Conservation (phyloP, 2,113 vertebrate species). For the Podarcis muralis region DNA sequence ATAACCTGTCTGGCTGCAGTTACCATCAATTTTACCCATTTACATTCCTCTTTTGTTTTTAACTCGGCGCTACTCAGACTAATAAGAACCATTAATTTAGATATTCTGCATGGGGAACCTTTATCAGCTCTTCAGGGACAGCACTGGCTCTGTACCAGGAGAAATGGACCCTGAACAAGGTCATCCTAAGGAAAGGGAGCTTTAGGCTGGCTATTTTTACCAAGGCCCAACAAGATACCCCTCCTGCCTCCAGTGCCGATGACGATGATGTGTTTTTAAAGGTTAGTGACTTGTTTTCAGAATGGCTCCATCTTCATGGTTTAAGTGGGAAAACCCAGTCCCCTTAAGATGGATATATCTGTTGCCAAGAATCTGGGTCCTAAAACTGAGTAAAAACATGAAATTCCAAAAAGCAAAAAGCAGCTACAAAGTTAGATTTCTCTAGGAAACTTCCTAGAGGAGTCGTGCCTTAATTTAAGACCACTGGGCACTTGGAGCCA, state of each 20-base stretch:
- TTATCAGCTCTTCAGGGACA: neutral
- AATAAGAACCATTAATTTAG: no score
- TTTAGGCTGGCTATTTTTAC: no score
- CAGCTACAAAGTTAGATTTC: constrained; percentile 59
- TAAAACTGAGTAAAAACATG: constrained; percentile 51
- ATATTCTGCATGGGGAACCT: no score
- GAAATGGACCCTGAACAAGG: neutral
- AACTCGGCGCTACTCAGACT: no score
- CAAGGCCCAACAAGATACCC: no score
- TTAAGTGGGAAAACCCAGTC: neutral
- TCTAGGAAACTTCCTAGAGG: constrained; percentile 64
- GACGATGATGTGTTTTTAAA: neutral
- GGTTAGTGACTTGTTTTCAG: neutral
- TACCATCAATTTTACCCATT: no score
- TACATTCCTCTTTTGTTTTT: no score
- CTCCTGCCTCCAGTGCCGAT: no score
- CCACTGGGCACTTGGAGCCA: constrained; percentile 65
- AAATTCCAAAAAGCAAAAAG: constrained; percentile 69
- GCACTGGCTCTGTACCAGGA: neutral
- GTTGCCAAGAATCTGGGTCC: neutral
- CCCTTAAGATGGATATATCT: neutral
- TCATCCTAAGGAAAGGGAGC: neutral
- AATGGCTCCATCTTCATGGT: neutral
- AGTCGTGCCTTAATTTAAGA: constrained; percentile 70
- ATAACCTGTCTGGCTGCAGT: no score